Conservation (phyloP, 2,888 invertebrate genomes). For the Leucoma salicis region DNA sequence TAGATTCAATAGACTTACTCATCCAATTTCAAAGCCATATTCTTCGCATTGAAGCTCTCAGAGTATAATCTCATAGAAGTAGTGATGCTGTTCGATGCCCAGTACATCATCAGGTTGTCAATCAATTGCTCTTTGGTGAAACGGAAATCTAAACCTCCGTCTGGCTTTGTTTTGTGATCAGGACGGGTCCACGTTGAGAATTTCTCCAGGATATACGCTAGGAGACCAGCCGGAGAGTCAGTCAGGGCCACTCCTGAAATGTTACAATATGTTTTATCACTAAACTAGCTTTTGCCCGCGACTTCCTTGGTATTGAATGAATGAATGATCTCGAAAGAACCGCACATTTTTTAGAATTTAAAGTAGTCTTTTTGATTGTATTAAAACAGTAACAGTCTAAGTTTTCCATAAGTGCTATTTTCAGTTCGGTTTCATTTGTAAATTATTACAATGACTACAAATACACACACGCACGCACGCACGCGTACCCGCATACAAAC, state of each 20-base stretch:
- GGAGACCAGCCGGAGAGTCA: slow-evolving; percentile 90
- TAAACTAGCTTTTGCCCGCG: neutral
- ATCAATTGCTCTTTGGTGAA: slow-evolving; percentile 87
- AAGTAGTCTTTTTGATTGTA: no score
- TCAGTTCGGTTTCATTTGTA: no score
- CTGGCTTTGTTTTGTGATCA: slow-evolving; percentile 61
- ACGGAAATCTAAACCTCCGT: slow-evolving; percentile 85
- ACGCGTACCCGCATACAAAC: no score
- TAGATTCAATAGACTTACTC: slow-evolving; percentile 64
- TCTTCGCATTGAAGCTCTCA: slow-evolving; percentile 75
- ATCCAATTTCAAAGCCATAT: slow-evolving; percentile 50
- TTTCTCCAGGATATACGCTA: slow-evolving; percentile 92
- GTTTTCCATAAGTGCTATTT: no score
- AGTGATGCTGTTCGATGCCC: slow-evolving; percentile 87
- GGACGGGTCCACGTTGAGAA: slow-evolving; percentile 88
- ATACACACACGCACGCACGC: no score
- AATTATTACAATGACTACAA: no score
- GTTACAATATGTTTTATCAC: neutral
- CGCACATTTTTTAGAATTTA: no score
- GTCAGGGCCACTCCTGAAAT: slow-evolving; percentile 84
- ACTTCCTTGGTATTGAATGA: neutral
- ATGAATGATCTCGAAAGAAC: neutral
- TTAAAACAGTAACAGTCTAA: no score
- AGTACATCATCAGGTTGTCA: slow-evolving; percentile 93
- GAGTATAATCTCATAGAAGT: slow-evolving; percentile 89